phyloP scores from a whole-genome alignment of 2,113 vertebrate species.

The Salvelinus sp. region DNA sequence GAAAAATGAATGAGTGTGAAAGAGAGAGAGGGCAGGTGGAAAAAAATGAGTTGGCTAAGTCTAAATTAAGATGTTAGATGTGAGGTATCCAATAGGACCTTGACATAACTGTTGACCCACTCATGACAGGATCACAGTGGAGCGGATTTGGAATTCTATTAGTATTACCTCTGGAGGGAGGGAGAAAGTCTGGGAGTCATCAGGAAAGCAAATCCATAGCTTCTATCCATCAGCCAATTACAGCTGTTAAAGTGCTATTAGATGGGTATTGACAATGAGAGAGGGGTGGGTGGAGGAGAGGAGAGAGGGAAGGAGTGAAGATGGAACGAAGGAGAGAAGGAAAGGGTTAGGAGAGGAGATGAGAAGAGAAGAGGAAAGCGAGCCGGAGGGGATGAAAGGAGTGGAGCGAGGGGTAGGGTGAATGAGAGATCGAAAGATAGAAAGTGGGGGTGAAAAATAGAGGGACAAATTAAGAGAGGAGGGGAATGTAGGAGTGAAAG shows the following conservation, averaged over 20 bases:
- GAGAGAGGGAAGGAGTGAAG: slow-evolving; percentile 59
- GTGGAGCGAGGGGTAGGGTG: background rate
- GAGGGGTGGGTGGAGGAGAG: slow-evolving; percentile 71
- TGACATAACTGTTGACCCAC: slow-evolving; percentile 99
- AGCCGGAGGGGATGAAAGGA: background rate
- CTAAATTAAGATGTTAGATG: slow-evolving; percentile 99
- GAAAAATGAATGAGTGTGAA: background rate
- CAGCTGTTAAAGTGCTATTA: slow-evolving; percentile 99
- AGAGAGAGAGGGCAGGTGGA: slow-evolving; percentile 30
- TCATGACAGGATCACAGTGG: slow-evolving; percentile 94
- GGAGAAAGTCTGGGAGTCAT: slow-evolving; percentile 97
- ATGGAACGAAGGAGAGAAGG: no score
- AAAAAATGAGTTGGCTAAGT: slow-evolving; percentile 79
- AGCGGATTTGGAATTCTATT: slow-evolving; percentile 99
- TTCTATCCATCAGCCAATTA: slow-evolving; percentile 99
- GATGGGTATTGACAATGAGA: slow-evolving; percentile 98
- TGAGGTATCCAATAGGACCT: slow-evolving; percentile 99
- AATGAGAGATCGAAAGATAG: background rate
- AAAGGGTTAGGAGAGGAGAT: background rate
- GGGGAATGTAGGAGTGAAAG: no score
- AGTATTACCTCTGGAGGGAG: slow-evolving; percentile 91
- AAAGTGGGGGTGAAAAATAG: background rate
- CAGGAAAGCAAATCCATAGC: slow-evolving; percentile 99
- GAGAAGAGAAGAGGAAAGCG: no score
- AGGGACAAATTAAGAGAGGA: no score